Evolutionary conservation across 2,797 vertebrate species (phyloP).

Genomic region (Benthosema pterotum): DNA sequence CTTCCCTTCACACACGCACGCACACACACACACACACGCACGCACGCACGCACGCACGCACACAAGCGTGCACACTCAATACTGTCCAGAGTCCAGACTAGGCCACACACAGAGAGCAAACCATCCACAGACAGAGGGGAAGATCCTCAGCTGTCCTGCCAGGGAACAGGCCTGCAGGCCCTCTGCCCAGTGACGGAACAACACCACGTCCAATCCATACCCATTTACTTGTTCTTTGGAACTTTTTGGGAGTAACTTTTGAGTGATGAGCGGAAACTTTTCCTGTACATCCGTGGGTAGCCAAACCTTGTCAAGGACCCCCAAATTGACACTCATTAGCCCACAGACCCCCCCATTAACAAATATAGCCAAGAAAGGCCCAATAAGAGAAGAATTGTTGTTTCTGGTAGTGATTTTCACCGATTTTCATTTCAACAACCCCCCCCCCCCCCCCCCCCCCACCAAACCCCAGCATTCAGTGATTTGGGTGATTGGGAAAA

Average conservation of each 20-base stretch:
- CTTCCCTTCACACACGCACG: background rate
- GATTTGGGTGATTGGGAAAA: no score
- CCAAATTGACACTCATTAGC: no score
- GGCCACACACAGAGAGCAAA: conserved; percentile 40
- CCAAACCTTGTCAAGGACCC: no score
- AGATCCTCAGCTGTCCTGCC: conserved; percentile 3
- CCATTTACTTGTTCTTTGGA: conserved; percentile 5
- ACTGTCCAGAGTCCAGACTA: conserved; percentile 15
- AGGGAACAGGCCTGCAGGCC: conserved; percentile 4
- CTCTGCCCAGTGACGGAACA: conserved; percentile 4
- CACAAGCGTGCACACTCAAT: background rate
- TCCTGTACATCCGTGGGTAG: no score
- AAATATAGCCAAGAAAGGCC: no score
- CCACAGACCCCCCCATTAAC: no score
- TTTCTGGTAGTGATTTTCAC: no score
- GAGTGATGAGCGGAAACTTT: conserved; percentile 1
- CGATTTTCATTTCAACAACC: no score
- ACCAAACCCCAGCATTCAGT: no score
- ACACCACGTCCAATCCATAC: background rate
- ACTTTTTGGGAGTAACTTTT: conserved; percentile 9
- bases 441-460: no score
- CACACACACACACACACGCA: background rate
- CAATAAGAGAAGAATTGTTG: no score
- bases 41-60: background rate
- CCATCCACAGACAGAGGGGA: conserved; percentile 11